Evolutionary conservation across 2,113 vertebrate species (phyloP), one percentile per base, ranked within the genome.

Genomic region (Zingel zingel): DNA sequence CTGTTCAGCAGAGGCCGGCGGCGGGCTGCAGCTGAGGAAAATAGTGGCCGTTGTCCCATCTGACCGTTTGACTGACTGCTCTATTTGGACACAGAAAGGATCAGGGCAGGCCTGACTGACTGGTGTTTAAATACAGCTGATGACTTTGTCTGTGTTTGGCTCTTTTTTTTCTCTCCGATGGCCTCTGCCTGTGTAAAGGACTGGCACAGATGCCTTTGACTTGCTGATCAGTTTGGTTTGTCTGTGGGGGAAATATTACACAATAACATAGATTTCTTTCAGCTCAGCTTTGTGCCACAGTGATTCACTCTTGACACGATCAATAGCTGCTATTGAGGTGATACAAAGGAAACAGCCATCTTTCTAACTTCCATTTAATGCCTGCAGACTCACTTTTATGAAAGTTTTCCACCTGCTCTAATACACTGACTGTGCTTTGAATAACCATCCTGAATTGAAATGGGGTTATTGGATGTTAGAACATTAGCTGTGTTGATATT

Each of bases 11-110:
- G 68, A 30, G 62, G 72, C 65, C n/a, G 1, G 0, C 30, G 21
- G 33, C 16, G 13, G 21, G 82, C 59, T n/a, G 72, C 79, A 27
- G 78, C 66, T 2, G 62, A 56, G 39, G 77, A 69, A 30, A 81
- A 77, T 45, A 30, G 71, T 3, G 53, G 1, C 81, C 50, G 57
- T 78, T 81, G 47, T 74, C 75, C 43, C 19, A 36, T 88, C 81
- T 39, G 79, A 68, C 77, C 12, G 50, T 87, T 64, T 92, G 89
- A 92, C 77, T 88, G 92, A 92, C 84, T 81, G 81, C 89, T 93
- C 91, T 80, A 78, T 92, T 92, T 88, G 85, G 74, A 59, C 47
- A 1, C 56, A 65, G 70, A 77, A 83, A 79, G 83, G 70, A 88
- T 75, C 0, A 51, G 23, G 74, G 71, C 79, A 33, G 71, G 62